Evolutionary conservation across 2,113 vertebrate genomes (phyloP), one percentile per base, ranked within the genome.

Genomic region (Chionodraco myersi): DNA sequence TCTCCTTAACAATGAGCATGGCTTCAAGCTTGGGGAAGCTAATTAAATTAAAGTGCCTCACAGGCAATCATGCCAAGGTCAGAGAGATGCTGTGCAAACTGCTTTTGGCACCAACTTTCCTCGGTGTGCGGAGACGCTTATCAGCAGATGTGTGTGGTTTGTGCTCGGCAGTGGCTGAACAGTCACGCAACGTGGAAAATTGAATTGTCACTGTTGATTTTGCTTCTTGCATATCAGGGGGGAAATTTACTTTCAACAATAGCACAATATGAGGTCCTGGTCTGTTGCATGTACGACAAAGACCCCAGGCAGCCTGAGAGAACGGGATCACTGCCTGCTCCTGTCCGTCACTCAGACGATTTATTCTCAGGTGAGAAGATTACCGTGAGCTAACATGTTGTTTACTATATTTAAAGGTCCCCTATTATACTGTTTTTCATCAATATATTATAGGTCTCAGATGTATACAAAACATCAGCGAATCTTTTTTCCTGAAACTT

Each of bases 1-100:
- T 89, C 84, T 79, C 86, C 79, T 91, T 91, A 92, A 94, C 93
- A 93, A 93, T 93, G 93, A 93, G 84, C 92, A 90, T 85, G 80
- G 88, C 92, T 90, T 90, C 87, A 89, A 89, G 87, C 88, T 88
- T 67, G 75, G 88, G 86, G 89, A 88, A 93, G 90, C 82, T 92
- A 92, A 95, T 95, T 94, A 94, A 93, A 95, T 94, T 95, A 93
- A 94, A 95, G 91, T 89, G 91, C 84, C 92, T 94, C 91, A 84
- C 90, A 92, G 90, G 90, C 91, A 93, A 93, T 94, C 90, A 92
- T 81, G 89, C 86, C 93, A 94, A 95, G 94, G 94, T 95, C 92
- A 94, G 87, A 93, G 83, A 84, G 91, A 93, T 88, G 86, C 87
- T 78, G 87, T 41, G 85, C 88, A 91, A 94, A 93, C 85, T 75